Evolutionary conservation across 2,113 vertebrate genomes (phyloP).

Genomic region (Eclectus roratus): DNA sequence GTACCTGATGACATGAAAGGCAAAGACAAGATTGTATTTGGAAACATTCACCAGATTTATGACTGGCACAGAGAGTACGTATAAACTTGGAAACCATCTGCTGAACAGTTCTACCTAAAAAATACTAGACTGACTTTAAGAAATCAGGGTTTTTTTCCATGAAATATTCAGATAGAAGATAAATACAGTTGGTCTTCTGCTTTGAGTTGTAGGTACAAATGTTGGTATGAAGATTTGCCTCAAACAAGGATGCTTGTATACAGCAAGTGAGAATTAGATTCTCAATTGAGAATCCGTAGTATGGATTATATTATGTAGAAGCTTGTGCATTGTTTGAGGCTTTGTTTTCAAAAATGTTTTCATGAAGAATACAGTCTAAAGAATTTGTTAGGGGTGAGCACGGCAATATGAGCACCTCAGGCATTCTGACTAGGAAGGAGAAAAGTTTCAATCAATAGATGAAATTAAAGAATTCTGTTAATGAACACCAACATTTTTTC

Average conservation of each 20-base stretch:
- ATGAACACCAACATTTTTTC: neutral
- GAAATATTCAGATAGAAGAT: neutral
- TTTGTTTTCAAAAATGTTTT: neutral
- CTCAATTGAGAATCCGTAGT: neutral
- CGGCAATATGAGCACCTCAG: neutral
- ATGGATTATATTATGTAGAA: neutral
- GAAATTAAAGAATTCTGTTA: neutral
- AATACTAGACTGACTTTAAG: neutral
- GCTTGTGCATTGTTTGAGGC: neutral
- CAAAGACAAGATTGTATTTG: conserved; percentile 98
- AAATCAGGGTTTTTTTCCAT: neutral
- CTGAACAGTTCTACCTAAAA: neutral
- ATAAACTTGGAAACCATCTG: neutral
- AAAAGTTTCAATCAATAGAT: neutral
- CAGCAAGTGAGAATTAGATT: neutral
- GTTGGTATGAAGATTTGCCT: neutral
- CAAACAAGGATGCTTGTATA: neutral
- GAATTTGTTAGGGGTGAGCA: neutral
- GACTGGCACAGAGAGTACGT: conserved; percentile 99
- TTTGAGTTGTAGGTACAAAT: neutral
- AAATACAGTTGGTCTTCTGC: neutral
- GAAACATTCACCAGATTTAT: conserved; percentile 98
- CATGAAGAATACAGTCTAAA: neutral
- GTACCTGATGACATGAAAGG: conserved; percentile 99
- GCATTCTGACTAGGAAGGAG: neutral